Conservation (phyloP, 2,113 vertebrate species). For the Coptodon rendalli region DNA sequence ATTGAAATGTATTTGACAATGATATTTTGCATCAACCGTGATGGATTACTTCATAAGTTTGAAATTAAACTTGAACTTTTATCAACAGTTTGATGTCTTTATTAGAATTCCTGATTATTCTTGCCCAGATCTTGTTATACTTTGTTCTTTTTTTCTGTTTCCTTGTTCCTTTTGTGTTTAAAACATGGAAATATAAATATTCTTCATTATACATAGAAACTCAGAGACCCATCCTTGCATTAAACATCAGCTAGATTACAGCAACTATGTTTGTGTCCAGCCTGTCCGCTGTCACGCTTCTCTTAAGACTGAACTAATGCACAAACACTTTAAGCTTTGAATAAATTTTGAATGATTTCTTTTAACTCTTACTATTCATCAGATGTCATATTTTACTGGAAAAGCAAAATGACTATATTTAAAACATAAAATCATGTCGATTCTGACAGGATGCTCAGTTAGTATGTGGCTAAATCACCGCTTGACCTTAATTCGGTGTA, state of each 20-base stretch:
- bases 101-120: rapidly evolving
- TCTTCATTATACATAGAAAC: background rate
- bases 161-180: background rate
- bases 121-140: background rate
- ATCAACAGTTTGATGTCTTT: background rate
- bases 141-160: background rate
- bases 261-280: background rate
- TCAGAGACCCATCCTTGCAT: background rate
- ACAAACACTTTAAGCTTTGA: background rate
- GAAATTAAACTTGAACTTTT: background rate
- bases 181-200: background rate
- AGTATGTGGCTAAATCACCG: background rate
- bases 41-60: background rate
- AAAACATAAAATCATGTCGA: background rate
- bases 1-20: background rate
- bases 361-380: background rate
- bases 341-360: background rate
- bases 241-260: background rate
- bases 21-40: background rate
- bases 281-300: background rate
- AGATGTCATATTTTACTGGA: background rate
- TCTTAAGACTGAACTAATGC: background rate
- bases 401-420: background rate
- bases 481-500: background rate
- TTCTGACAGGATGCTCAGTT: rapidly evolving